phyloP scores from a whole-genome alignment of 2,113 vertebrate species.

The Spea multiplicata region DNA sequence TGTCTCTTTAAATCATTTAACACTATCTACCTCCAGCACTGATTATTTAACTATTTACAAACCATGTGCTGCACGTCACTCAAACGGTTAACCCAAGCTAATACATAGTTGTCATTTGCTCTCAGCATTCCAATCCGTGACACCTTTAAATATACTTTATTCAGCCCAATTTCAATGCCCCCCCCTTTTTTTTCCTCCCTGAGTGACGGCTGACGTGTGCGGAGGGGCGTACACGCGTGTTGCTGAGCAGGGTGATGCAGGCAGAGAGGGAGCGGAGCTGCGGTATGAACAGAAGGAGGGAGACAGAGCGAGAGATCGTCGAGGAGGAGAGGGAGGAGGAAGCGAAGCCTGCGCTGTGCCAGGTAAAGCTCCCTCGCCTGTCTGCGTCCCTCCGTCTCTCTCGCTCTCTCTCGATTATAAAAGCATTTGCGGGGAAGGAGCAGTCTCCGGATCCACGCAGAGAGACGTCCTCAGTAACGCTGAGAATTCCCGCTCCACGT shows the following conservation, averaged over 20 bases:
- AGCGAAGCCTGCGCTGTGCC: neutral
- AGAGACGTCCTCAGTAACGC: neutral
- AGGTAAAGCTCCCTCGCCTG: neutral
- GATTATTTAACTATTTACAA: too few species aligned
- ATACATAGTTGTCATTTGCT: too few species aligned
- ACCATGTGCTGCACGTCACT: too few species aligned
- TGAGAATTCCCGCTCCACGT: too few species aligned
- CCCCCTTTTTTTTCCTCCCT: neutral
- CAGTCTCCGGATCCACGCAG: neutral
- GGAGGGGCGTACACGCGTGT: conserved; percentile 19
- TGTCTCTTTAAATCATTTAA: too few species aligned
- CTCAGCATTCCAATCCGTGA: too few species aligned
- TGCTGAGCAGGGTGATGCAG: conserved; percentile 40
- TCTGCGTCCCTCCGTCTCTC: neutral
- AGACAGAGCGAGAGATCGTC: conserved; percentile 5
- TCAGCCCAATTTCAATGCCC: neutral
- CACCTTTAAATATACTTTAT: neutral
- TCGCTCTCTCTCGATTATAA: too few species aligned
- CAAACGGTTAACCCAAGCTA: too few species aligned
- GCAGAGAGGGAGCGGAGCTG: conserved; percentile 6
- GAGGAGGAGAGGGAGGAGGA: neutral
- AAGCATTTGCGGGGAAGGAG: neutral
- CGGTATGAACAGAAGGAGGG: conserved; percentile 12
- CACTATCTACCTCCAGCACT: too few species aligned
- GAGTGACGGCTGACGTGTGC: conserved; percentile 32